Conservation (phyloP, 2,888 invertebrate species). For the Mesorhabditis sp. region DNA sequence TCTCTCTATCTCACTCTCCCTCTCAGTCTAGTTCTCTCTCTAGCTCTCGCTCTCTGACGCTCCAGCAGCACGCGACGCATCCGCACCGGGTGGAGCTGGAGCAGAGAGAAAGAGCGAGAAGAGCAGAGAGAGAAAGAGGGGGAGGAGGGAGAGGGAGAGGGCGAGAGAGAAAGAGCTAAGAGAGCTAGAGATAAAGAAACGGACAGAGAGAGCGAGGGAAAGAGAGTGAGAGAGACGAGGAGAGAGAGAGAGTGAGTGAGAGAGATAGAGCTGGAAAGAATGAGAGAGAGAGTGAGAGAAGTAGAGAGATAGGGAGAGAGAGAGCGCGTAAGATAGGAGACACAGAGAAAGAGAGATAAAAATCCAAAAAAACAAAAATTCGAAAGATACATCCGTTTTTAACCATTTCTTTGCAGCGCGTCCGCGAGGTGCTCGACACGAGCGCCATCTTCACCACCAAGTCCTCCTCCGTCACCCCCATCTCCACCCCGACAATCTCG, state of each 20-base stretch:
- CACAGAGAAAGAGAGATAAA: not conserved
- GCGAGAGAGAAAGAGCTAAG: conserved; percentile 26
- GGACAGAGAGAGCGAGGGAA: conserved; percentile 19
- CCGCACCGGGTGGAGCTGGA: too few species aligned
- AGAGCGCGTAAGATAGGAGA: not conserved
- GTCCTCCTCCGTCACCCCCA: not conserved
- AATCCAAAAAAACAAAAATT: not conserved
- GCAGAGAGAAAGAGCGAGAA: too few species aligned
- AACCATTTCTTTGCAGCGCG: not conserved
- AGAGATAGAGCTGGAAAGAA: conserved; percentile 15
- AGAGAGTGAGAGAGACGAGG: not conserved
- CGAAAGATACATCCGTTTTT: not conserved
- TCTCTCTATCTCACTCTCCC: too few species aligned
- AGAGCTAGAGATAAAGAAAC: conserved; percentile 15
- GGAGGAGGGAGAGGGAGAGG: conserved; percentile 18
- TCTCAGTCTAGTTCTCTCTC: too few species aligned
- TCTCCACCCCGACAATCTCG: not conserved
- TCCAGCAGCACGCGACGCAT: too few species aligned
- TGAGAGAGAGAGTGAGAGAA: conserved; percentile 12
- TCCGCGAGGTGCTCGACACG: not conserved
- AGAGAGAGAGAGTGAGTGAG: conserved; percentile 15
- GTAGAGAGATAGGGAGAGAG: not conserved
- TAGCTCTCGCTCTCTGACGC: too few species aligned
- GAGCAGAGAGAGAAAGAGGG: too few species aligned
- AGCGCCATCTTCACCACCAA: not conserved